phyloP scores from a whole-genome alignment of 2,888 invertebrate species.

The Ophioninae sp. region DNA sequence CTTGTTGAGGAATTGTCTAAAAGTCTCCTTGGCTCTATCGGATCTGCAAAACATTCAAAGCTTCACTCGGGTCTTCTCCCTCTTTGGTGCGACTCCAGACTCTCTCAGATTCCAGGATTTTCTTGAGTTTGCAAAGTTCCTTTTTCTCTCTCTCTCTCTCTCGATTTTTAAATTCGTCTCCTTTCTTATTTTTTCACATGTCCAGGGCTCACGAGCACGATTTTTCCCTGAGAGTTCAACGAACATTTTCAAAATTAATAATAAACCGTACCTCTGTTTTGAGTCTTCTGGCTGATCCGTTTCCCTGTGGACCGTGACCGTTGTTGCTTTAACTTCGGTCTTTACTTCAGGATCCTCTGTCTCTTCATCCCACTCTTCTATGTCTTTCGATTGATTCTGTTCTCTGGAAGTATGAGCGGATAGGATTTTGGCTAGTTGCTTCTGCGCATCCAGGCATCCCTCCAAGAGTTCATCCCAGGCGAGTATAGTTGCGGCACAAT shows the following conservation, averaged over 20 bases:
- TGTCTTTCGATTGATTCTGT: constrained; percentile 1
- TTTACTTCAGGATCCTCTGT: constrained; percentile 20
- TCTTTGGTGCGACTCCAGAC: constrained; percentile 5
- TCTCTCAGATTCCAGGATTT: constrained; percentile 14
- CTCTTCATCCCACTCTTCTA: constrained; percentile 6
- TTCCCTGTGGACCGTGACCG: neutral
- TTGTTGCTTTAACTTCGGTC: constrained; percentile 2
- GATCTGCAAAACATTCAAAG: constrained; percentile 79
- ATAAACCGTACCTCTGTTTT: constrained; percentile 43
- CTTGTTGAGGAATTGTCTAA: constrained; percentile 74
- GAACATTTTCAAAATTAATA: neutral
- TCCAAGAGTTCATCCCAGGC: constrained; percentile 85
- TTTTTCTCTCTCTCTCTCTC: neutral
- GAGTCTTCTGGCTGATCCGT: constrained; percentile 12
- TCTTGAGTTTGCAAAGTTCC: constrained; percentile 4
- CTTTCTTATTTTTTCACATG: neutral
- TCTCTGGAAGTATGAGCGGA: constrained; percentile 61
- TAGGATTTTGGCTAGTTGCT: constrained; percentile 69
- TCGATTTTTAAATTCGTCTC: neutral
- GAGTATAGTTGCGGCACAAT: constrained; percentile 85
- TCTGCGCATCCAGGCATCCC: constrained; percentile 83
- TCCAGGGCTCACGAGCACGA: neutral
- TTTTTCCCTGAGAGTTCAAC: neutral
- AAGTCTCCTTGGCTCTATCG: constrained; percentile 72
- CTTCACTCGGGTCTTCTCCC: constrained; percentile 72